Evolutionary conservation across 2,888 invertebrate species (phyloP).

Genomic region (Doris montereyensis): DNA sequence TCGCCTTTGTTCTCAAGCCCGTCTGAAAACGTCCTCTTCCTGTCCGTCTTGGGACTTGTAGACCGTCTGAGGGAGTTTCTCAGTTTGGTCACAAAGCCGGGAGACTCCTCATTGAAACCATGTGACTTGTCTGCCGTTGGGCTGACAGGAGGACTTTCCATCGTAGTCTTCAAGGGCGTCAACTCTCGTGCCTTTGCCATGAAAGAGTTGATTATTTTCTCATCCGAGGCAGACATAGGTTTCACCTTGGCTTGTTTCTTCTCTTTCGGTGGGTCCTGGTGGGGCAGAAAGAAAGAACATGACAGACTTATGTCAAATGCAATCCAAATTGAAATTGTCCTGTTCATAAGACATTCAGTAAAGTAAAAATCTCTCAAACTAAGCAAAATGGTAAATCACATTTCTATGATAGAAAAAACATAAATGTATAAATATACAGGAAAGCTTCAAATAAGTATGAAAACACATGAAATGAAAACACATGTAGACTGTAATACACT

Average conservation of each 20-base stretch:
- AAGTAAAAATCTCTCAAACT: neutral
- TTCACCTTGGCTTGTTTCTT: constrained; percentile 78
- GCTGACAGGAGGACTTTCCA: constrained; percentile 47
- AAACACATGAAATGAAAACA: too few species aligned
- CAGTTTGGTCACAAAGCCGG: constrained; percentile 56
- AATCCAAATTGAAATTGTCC: neutral
- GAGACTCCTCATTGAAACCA: constrained; percentile 48
- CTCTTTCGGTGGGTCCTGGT: constrained; percentile 38
- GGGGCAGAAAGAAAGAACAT: neutral
- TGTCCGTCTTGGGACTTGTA: constrained; percentile 78
- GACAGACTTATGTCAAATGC: neutral
- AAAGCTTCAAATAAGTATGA: too few species aligned
- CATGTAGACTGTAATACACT: too few species aligned
- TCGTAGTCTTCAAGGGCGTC: constrained; percentile 74
- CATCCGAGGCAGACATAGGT: constrained; percentile 93
- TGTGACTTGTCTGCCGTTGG: constrained; percentile 40
- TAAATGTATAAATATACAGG: too few species aligned
- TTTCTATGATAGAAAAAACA: neutral
- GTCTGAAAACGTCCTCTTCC: constrained; percentile 85
- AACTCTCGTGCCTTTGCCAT: constrained; percentile 94
- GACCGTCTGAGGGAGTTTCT: constrained; percentile 71
- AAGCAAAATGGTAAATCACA: neutral
- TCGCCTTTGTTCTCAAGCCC: constrained; percentile 75
- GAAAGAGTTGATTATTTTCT: constrained; percentile 91
- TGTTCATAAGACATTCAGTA: neutral